A percentile compares a stretch with the other conserved stretches of the same genome.
These are phyloP conservation scores for Pocillopora grandis DNA, from an alignment of 92 coral and sea anemone species.

Conservation along the genomic window DNA sequence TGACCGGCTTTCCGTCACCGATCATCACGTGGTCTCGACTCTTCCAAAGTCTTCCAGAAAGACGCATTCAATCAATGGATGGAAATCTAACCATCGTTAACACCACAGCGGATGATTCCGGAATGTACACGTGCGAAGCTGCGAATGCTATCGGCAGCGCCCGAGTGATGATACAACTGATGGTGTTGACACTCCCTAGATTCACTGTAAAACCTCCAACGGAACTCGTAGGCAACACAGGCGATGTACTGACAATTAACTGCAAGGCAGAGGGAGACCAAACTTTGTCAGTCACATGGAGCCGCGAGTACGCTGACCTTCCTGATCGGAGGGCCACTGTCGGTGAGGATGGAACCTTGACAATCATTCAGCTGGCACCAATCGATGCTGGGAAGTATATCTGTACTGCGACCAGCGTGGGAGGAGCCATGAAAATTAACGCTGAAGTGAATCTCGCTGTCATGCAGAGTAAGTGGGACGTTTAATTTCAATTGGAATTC, in stretches of 20 bases:
- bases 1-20: conserved; percentile 67
- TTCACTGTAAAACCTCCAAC: conserved; percentile 34
- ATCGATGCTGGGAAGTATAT: conserved; percentile 68
- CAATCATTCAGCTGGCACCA: conserved; percentile 56
- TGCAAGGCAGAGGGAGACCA: conserved; percentile 67
- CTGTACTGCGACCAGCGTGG: conserved; percentile 61
- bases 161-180: conserved; percentile 59
- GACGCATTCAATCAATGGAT: conserved; percentile 14
- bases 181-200: conserved; percentile 54
- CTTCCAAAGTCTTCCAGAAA: conserved; percentile 38
- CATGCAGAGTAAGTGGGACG: conserved; percentile 45
- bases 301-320: conserved; percentile 51
- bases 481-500: not conserved
- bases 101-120: conserved; percentile 51
- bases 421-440: conserved; percentile 53
- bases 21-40: conserved; percentile 59
- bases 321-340: conserved; percentile 49
- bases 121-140: conserved; percentile 62
- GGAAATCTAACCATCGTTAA: conserved; percentile 43
- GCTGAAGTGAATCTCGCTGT: conserved; percentile 54
- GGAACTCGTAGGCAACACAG: conserved; percentile 11
- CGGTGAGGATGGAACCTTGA: conserved; percentile 46
- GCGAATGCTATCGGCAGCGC: conserved; percentile 51
- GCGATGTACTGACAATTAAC: conserved; percentile 49
- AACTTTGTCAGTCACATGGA: conserved; percentile 61